A percentile compares a stretch with the other conserved stretches of the same genome.
Evolutionary conservation across 2,113 vertebrate genomes (phyloP).

Genomic region (Donacobius atricapilla): DNA sequence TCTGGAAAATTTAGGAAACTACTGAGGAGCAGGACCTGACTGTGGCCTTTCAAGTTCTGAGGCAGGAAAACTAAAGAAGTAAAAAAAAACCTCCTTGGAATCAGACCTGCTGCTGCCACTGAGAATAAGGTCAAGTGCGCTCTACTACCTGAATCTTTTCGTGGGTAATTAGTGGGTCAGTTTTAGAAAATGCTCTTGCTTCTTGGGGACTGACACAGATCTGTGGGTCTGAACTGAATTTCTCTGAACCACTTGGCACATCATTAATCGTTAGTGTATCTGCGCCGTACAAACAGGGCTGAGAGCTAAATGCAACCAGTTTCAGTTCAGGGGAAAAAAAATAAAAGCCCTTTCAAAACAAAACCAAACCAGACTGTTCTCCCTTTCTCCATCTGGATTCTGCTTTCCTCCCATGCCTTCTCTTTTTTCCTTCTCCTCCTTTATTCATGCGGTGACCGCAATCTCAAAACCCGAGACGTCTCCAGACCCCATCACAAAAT

Average conservation of each 20-base stretch:
- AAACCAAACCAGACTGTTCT: not conserved
- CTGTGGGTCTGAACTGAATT: slow-evolving; percentile 32
- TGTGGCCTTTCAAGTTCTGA: slow-evolving; percentile 11
- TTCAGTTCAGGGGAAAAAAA: not conserved
- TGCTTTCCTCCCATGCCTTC: not conserved
- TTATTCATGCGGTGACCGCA: not conserved
- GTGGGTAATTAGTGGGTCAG: slow-evolving; percentile 23
- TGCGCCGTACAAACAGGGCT: slow-evolving; percentile 1
- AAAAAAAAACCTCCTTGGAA: not conserved
- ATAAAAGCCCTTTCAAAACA: not conserved
- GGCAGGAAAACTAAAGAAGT: not conserved
- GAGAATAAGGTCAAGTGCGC: not conserved
- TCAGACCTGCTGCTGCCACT: not conserved
- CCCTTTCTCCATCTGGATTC: not conserved
- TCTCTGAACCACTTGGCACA: slow-evolving; percentile 26
- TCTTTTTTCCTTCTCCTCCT: not conserved
- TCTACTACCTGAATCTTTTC: not conserved
- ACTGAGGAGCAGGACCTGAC: not conserved
- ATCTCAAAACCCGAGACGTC: not conserved
- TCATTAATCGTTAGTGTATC: slow-evolving; percentile 47
- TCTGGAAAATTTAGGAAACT: slow-evolving; percentile 69
- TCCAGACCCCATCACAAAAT: not conserved
- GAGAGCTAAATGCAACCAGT: slow-evolving; percentile 10
- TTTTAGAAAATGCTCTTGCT: not conserved
- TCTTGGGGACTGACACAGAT: slow-evolving; percentile 21